Evolutionary conservation across 2,888 invertebrate species (phyloP).

Genomic region (Scaptodrosophila latifasciaeformis): DNA sequence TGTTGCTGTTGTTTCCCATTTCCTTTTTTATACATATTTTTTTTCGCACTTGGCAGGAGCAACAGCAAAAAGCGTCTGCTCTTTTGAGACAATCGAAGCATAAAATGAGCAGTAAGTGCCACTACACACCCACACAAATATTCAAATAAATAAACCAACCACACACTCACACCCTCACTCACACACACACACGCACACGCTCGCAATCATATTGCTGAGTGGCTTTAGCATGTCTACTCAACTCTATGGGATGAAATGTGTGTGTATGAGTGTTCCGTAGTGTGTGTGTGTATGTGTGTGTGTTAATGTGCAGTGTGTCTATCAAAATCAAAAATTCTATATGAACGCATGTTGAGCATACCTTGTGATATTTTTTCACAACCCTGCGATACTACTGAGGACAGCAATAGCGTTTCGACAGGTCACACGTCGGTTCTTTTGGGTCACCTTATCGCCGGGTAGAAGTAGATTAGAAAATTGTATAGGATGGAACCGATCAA

Average conservation of each 20-base stretch:
- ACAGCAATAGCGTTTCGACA: too few relatives aligned
- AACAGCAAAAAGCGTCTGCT: constrained; percentile 51
- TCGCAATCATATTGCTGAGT: constrained; percentile 2
- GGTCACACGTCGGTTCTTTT: too few relatives aligned
- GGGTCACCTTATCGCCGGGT: too few relatives aligned
- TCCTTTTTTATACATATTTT: constrained; percentile 7
- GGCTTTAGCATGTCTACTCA: constrained; percentile 6
- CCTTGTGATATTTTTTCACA: too few relatives aligned
- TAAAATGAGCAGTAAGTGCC: constrained; percentile 70
- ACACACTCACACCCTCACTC: constrained; percentile 24
- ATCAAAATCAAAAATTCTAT: constrained; percentile 52
- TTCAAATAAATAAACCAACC: neutral
- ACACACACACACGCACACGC: neutral
- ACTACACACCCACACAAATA: constrained; percentile 45
- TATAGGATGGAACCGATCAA: too few relatives aligned
- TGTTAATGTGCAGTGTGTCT: constrained; percentile 11
- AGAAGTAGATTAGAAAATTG: too few relatives aligned
- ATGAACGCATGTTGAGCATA: constrained; percentile 22
- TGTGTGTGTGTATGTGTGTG: constrained; percentile 13
- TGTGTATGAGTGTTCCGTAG: constrained; percentile 8
- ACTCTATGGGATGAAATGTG: neutral
- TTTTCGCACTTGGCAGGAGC: constrained; percentile 17
- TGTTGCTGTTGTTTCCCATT: neutral
- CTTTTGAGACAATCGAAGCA: constrained; percentile 62
- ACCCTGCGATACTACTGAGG: too few relatives aligned